Evolutionary conservation across 2,113 vertebrate species (phyloP), one percentile per base, ranked within the genome.

Genomic region (Oreochromis niloticus): DNA sequence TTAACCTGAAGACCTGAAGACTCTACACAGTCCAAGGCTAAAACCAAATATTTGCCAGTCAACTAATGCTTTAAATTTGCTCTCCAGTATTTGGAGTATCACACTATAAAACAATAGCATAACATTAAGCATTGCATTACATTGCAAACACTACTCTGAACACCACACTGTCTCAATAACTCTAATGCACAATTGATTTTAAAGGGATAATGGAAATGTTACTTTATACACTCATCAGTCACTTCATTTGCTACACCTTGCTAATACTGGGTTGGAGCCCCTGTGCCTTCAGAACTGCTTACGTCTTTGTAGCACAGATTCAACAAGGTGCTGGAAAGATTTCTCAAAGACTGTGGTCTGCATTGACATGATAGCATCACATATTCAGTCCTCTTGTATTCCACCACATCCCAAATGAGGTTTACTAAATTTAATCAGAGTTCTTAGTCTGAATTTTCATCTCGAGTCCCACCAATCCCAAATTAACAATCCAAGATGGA

Each of bases 141-240:
- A 61, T 61, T 63, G 30, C 59, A 63, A 34, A 63, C 59, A 63
- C 30, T 34, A 63, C 16, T 19, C 59, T 63, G 59, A 63, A 11
- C 59, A 63, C 30, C 16, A 34, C 0, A 34, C 59, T 63, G 59
- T 63, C 59, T 34, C 30, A 63, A 11, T 63, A 63, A 63, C 59
- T 63, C 16, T 63, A 63, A 34, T 2, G 34, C 59, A 19, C 16
- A 63, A 63, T 63, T 63, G 30, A 34, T 63, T 34, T 63, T 63
- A 63, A 63, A 36, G 59, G 30, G 59, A 63, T 19, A 63, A 63
- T 19, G 57, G 34, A 34, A 61, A 59, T 59, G 30, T 59, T 59
- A 59, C 24, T 30, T 59, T 30, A 30, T 16, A 59, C 56, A 59
- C 24, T 59, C 56, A 59, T 59, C 56, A 30, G 13, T 59, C 24